Evolutionary conservation across 2,888 invertebrate species (phyloP).

Genomic region (Cerceris ruficornis): DNA sequence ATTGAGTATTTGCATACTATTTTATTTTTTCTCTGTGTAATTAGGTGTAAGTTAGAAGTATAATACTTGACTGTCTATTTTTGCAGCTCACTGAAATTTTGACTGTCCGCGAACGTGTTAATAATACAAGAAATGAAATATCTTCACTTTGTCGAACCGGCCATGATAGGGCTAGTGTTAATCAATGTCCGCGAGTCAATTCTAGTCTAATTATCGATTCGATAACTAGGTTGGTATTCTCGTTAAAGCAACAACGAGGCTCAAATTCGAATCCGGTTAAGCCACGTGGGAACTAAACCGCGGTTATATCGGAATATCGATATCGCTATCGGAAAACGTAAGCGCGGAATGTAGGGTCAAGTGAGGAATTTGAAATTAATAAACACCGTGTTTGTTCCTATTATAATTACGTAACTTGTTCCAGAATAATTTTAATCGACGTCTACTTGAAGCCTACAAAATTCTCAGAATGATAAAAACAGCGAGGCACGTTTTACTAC

Average conservation of each 20-base stretch:
- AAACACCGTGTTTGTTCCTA: neutral
- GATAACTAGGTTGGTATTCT: slow-evolving; percentile 43
- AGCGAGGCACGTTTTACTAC: too few species aligned
- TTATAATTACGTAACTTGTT: too few species aligned
- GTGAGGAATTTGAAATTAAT: neutral
- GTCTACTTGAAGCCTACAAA: too few species aligned
- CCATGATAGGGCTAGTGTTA: neutral
- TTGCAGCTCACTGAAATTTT: too few species aligned
- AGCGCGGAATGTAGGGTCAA: neutral
- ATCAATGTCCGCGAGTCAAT: neutral
- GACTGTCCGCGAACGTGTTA: too few species aligned
- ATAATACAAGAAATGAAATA: slow-evolving; percentile 38
- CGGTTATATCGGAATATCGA: slow-evolving; percentile 37
- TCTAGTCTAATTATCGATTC: slow-evolving; percentile 49
- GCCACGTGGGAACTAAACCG: slow-evolving; percentile 28
- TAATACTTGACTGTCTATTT: too few species aligned
- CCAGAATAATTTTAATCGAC: too few species aligned
- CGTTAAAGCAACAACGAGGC: slow-evolving; percentile 34
- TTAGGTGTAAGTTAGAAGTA: too few species aligned
- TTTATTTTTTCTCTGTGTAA: too few species aligned
- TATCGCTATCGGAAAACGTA: neutral
- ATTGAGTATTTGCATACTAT: too few species aligned
- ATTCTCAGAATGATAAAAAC: too few species aligned
- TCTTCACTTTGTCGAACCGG: neutral
- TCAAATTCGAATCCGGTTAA: slow-evolving; percentile 17